These are phyloP conservation scores for Rugalucina vietnamica DNA, from an alignment of 2,888 invertebrate species.

Conservation along the genomic window DNA sequence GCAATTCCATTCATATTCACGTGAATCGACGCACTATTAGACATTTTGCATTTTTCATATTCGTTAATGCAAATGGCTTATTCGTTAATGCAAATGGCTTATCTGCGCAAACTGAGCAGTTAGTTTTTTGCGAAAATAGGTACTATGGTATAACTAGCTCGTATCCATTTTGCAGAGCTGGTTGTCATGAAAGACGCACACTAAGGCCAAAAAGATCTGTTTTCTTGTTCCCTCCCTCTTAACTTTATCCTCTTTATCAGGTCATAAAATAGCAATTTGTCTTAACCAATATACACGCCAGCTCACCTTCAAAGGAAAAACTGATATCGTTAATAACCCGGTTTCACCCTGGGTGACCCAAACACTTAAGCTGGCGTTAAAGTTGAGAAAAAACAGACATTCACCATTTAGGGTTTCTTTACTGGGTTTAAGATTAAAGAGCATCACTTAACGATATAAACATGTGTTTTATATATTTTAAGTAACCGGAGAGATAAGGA, in stretches of 20 bases:
- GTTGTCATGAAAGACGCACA: too few species aligned
- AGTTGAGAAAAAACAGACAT: not conserved
- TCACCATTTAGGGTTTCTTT: slow-evolving; percentile 1
- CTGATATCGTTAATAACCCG: not conserved
- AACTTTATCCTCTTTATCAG: slow-evolving; percentile 13
- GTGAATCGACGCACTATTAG: too few species aligned
- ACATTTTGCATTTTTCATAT: too few species aligned
- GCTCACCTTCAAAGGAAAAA: slow-evolving; percentile 6
- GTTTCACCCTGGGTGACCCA: slow-evolving; percentile 2
- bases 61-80: too few species aligned
- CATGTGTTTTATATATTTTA: slow-evolving; percentile 15
- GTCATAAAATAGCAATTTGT: slow-evolving; percentile 8
- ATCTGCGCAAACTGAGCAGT: too few species aligned
- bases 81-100: too few species aligned
- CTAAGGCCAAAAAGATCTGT: too few species aligned
- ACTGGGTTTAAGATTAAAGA: not conserved
- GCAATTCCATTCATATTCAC: too few species aligned
- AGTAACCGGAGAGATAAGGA: not conserved
- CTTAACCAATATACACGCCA: not conserved
- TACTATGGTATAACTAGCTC: too few species aligned
- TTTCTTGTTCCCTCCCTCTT: too few species aligned
- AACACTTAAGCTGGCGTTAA: not conserved
- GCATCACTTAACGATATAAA: slow-evolving; percentile 9
- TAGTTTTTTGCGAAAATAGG: too few species aligned
- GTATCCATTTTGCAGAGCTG: too few species aligned